Evolutionary conservation across 2,888 invertebrate genomes (phyloP), one percentile per base, ranked within the genome.

Genomic region (Coelopa pilipes): DNA sequence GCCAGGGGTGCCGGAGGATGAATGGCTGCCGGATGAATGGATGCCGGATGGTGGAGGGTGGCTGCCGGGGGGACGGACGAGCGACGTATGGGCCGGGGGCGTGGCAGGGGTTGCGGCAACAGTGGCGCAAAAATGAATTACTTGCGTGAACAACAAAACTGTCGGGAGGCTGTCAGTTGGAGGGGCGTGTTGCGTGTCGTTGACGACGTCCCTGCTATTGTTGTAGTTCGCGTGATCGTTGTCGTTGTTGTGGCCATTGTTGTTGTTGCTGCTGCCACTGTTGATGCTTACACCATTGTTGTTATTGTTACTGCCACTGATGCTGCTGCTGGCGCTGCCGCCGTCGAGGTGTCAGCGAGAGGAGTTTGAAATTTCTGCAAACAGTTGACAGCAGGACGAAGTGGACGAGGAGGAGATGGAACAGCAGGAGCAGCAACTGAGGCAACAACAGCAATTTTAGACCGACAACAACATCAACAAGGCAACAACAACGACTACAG

Each of bases 101-200:
- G 13, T 17, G 7, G 34, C 34, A 34, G 63, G 60, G 7, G 15
- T 15, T 46, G 24, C 62, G 49, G 57, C 75, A 74, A 34, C 73
- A 76, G 78, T 76, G 75, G 74, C 79, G 81, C 79, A 85, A 85
- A 82, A 84, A 85, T 83, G 85, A 85, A 85, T 85, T 85, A 85
- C 82, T 85, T 84, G 85, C 85, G 82, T 83, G 85, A 85, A 84
- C 83, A 85, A 83, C 85, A 83, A 85, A 85, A 83, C 85, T 85
- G 85, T 85, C 85, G 85, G 82, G 81, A 80, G 76, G 82, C 85
- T 85, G 85, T 85, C 85, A 85, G 85, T 81, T 81, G 78, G 76
- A 79, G 78, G 78, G 78, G 80, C 79, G 80, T 79, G 79, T 76
- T 78, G 79, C 77, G 76, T 76, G 70, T 59, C 21, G 67, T 34